Base-by-base conservation (phyloP, 2,113 vertebrate species). In the Nibea albiflora region DNA sequence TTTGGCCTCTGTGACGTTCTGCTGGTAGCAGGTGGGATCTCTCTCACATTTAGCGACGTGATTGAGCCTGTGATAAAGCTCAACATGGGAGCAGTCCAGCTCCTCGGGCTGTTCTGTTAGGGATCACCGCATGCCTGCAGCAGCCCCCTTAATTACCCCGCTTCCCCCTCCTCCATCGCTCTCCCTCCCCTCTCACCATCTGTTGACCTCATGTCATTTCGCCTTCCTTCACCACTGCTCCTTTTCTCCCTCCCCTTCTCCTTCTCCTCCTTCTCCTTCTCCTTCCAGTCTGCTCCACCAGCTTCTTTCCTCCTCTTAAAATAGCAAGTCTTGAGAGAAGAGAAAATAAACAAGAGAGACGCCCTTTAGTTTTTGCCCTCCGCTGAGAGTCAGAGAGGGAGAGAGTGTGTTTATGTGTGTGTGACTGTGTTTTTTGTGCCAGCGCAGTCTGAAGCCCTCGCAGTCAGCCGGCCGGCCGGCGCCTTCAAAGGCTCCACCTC, bases 171-270 rank as follows among this genome's bases (percentile, higher is more conserved):
- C 60, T 11, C 69, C 57, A 28, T 17, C 57, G 1, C 1, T 22
- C 85, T 8, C 61, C 69, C 81, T 76, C 82, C 85, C 56, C 89
- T 75, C 78, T 80, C 88, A 83, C 92, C 93, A 94, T 93, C 94
- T 94, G 93, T 92, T 93, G 90, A 92, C 92, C 92, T 92, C 86
- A 89, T 93, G 90, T 93, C 91, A 87, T 89, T 87, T 87, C 88
- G 85, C 86, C 88, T 91, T 88, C 83, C 80, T 82, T 62, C 90
- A 87, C 84, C 84, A 63, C 83, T n/a, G 68, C 73, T 81, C 57
- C 69, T 62, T 74, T 62, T 72, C 74, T 16, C 54, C 65, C 73
- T 22, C 65, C 28, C 31, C 31, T 6, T 1, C 35, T 35, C 7
- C 35, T 8, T 39, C 35, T 39, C 8, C 35, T 39, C 8, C 35